These are phyloP conservation scores for Ginglymostoma cirratum DNA, from an alignment of 2,113 vertebrate genomes.

Conservation along the genomic window DNA sequence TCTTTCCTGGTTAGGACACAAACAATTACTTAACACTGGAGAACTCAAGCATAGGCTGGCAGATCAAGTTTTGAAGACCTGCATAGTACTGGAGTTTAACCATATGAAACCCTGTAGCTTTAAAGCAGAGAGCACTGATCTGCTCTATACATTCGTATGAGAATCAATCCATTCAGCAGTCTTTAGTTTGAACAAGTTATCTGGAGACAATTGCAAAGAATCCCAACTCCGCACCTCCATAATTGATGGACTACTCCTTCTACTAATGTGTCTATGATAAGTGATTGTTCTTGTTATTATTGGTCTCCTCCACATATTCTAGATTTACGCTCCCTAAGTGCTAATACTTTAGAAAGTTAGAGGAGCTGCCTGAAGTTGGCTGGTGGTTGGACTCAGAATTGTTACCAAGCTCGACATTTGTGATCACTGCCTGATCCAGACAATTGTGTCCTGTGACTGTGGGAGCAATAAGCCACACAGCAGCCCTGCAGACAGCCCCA, in stretches of 20 bases:
- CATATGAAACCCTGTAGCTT: neutral
- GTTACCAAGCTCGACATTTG: constrained; percentile 7
- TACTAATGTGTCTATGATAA: neutral
- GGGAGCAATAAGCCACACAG: neutral
- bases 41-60: neutral
- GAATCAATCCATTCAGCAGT: neutral
- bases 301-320: neutral
- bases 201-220: neutral
- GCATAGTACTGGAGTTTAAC: neutral
- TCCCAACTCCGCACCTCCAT: no score
- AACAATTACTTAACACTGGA: neutral
- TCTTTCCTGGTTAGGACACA: neutral
- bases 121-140: neutral
- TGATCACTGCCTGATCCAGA: neutral
- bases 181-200: neutral
- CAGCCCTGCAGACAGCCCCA: neutral
- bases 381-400: neutral
- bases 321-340: neutral
- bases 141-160: neutral
- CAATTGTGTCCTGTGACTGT: constrained; percentile 6
- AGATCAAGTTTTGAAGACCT: neutral
- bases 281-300: neutral
- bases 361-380: neutral
- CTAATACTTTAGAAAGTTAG: neutral
- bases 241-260: neutral